These are phyloP conservation scores for Phrynosoma platyrhinos DNA, from an alignment of 2,113 vertebrate genomes.

Conservation along the genomic window DNA sequence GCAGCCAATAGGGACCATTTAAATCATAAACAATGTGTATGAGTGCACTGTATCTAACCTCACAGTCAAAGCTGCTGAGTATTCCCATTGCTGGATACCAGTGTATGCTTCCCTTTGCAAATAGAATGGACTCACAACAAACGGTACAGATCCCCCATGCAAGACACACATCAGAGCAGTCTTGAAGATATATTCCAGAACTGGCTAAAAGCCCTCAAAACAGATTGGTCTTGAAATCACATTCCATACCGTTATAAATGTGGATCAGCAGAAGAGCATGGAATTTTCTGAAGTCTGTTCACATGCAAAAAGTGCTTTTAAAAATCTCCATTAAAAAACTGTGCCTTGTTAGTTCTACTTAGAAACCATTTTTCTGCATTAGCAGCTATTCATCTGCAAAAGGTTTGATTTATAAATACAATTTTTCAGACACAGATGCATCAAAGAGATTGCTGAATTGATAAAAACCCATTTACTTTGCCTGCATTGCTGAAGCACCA, in stretches of 20 bases:
- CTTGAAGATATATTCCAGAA: neutral
- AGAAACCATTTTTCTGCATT: constrained; percentile 1
- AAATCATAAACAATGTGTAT: neutral
- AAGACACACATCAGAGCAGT: neutral
- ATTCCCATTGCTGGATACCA: neutral
- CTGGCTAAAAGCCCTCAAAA: neutral
- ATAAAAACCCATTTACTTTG: constrained; percentile 45
- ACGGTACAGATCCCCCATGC: neutral
- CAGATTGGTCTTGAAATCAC: constrained; percentile 12
- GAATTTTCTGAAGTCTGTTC: constrained; percentile 5
- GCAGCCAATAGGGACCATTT: neutral
- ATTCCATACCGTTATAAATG: neutral
- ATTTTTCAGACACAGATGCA: constrained; percentile 21
- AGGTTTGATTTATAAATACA: constrained; percentile 41
- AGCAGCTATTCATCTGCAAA: constrained; percentile 1
- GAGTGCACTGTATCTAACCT: neutral
- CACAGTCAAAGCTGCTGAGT: neutral
- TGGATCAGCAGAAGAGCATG: neutral
- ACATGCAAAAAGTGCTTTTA: neutral
- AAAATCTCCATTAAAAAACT: neutral
- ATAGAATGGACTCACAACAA: neutral
- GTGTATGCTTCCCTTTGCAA: neutral
- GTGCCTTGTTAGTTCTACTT: neutral
- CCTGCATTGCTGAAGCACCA: constrained; percentile 43
- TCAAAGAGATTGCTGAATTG: constrained; percentile 29